phyloP scores from a whole-genome alignment of 2,113 vertebrate species.

The Pluvialis apricaria region DNA sequence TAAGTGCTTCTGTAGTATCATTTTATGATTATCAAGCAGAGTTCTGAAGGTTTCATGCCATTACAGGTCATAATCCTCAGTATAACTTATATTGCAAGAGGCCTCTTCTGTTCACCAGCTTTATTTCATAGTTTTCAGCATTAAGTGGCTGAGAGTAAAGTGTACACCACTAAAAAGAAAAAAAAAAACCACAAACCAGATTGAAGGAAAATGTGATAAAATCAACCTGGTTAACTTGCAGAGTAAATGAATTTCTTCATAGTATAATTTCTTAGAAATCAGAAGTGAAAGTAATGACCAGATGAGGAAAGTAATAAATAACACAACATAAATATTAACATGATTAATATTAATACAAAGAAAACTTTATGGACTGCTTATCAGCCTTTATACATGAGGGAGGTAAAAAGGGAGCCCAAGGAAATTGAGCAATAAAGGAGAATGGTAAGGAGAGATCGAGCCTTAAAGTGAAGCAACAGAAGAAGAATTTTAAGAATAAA shows the following conservation, averaged over 20 bases:
- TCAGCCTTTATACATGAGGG: not conserved
- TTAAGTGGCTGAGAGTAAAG: not conserved
- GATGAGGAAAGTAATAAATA: not conserved
- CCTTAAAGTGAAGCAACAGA: not conserved
- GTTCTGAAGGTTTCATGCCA: not conserved
- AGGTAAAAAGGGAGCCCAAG: not conserved
- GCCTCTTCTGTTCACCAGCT: not conserved
- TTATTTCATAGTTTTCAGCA: not conserved
- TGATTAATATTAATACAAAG: not conserved
- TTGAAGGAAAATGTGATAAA: not conserved
- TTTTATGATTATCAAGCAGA: not conserved
- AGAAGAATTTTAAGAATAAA: not conserved
- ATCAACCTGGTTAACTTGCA: not conserved
- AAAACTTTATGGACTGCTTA: not conserved
- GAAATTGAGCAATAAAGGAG: not conserved
- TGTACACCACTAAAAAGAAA: not conserved
- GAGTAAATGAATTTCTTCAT: not conserved
- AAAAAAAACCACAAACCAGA: not conserved
- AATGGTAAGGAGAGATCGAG: not conserved
- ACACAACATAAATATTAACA: not conserved
- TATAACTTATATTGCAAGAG: not conserved
- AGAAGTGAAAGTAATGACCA: not conserved
- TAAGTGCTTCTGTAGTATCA: not conserved
- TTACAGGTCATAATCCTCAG: not conserved
- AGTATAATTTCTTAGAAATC: not conserved